Conservation (phyloP, 2,797 vertebrate genomes). For the Bufotes viridis region DNA sequence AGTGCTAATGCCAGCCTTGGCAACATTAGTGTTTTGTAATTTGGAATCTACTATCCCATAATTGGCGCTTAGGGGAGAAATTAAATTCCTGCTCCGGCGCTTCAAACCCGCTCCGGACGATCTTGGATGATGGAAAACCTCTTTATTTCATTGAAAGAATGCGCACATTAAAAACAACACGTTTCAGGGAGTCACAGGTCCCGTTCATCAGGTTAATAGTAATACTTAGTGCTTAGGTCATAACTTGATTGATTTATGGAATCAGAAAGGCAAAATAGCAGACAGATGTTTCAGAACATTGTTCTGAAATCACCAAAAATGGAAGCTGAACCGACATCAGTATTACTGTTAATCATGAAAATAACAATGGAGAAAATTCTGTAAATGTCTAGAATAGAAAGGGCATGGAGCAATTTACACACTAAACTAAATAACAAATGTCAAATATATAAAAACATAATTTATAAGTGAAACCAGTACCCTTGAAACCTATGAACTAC, state of each 20-base stretch:
- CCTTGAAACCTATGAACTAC: background rate
- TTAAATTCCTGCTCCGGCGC: too few species aligned
- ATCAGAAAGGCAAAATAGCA: constrained; percentile 25
- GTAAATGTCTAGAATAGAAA: constrained; percentile 3
- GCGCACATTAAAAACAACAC: too few species aligned
- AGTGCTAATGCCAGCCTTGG: constrained; percentile 6
- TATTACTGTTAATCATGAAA: background rate
- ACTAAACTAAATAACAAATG: background rate
- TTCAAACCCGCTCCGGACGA: too few species aligned
- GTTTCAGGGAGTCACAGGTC: too few species aligned
- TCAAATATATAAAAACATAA: background rate
- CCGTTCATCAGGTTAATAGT: too few species aligned
- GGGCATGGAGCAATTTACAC: background rate
- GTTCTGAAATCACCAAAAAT: constrained; percentile 14
- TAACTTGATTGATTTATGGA: constrained; percentile 12
- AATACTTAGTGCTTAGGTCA: too few species aligned
- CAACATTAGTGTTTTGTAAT: constrained; percentile 15
- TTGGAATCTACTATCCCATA: constrained; percentile 30
- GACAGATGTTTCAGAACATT: constrained; percentile 43
- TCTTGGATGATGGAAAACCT: too few species aligned
- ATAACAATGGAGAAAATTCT: background rate
- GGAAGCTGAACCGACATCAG: background rate
- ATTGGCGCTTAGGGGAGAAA: constrained; percentile 46
- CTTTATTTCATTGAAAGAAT: too few species aligned
- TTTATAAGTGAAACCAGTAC: background rate